phyloP scores from a whole-genome alignment of 2,797 vertebrate species.

The Mergus octosetaceus region DNA sequence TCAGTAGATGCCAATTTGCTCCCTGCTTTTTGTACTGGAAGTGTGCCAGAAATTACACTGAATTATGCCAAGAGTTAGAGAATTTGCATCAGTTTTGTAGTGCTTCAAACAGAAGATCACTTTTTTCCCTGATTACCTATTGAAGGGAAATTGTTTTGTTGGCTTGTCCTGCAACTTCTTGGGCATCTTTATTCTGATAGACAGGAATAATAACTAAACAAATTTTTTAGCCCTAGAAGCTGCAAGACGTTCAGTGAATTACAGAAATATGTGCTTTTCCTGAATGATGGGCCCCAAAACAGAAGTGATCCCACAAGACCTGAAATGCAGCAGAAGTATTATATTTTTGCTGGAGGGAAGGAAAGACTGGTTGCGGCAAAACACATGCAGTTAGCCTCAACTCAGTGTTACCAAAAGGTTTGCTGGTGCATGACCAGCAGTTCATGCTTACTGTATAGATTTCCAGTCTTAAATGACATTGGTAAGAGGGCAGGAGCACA shows the following conservation, averaged over 20 bases:
- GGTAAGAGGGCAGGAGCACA: neutral
- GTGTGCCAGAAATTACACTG: neutral
- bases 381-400: neutral
- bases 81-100: neutral
- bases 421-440: neutral
- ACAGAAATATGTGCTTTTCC: neutral
- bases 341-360: neutral
- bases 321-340: neutral
- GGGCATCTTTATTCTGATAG: neutral
- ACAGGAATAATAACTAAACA: neutral
- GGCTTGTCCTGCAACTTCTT: neutral
- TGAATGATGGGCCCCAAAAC: neutral
- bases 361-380: neutral
- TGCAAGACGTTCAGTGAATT: neutral
- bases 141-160: neutral
- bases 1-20: neutral
- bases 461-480: neutral
- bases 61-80: neutral
- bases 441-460: neutral
- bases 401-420: neutral
- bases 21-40: neutral
- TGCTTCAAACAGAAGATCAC: neutral
- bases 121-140: neutral
- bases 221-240: neutral
- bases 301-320: neutral